phyloP scores from a whole-genome alignment of 2,797 vertebrate genomes.

The Garrulus glandarius region DNA sequence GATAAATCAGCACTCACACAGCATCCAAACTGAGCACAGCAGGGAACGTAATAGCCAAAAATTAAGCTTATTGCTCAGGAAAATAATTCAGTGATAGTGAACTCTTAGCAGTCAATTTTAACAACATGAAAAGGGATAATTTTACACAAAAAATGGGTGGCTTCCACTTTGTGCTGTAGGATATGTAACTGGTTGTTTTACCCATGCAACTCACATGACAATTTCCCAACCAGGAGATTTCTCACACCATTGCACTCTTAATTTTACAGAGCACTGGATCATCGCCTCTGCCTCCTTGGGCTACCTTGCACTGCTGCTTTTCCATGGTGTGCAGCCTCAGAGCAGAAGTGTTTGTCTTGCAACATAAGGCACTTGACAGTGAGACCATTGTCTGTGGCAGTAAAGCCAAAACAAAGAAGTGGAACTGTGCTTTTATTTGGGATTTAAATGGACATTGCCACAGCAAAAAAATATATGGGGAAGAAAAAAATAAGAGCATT shows the following conservation, averaged over 20 bases:
- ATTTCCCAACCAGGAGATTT: background rate
- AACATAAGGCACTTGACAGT: background rate
- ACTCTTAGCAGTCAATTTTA: background rate
- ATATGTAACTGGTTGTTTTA: background rate
- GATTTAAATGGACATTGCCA: background rate
- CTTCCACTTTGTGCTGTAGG: background rate
- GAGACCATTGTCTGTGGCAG: background rate
- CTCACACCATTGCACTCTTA: background rate
- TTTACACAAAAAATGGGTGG: background rate
- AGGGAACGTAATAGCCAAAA: background rate
- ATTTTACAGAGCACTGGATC: constrained; percentile 17
- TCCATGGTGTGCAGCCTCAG: rapidly evolving
- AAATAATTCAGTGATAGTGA: background rate
- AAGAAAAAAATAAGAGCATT: background rate
- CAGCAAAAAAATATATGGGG: background rate
- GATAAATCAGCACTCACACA: background rate
- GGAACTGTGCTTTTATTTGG: background rate
- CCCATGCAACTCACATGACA: background rate
- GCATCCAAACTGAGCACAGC: background rate
- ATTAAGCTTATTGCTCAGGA: background rate
- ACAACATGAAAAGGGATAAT: background rate
- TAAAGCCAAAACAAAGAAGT: background rate
- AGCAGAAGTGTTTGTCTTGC: background rate
- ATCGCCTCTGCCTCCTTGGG: background rate
- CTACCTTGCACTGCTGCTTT: background rate